Percentiles rank a stretch among this genome's conserved stretches.
These are phyloP conservation scores for Metaphire vulgaris DNA, from an alignment of 1,140 invertebrate species.

Conservation along the genomic window DNA sequence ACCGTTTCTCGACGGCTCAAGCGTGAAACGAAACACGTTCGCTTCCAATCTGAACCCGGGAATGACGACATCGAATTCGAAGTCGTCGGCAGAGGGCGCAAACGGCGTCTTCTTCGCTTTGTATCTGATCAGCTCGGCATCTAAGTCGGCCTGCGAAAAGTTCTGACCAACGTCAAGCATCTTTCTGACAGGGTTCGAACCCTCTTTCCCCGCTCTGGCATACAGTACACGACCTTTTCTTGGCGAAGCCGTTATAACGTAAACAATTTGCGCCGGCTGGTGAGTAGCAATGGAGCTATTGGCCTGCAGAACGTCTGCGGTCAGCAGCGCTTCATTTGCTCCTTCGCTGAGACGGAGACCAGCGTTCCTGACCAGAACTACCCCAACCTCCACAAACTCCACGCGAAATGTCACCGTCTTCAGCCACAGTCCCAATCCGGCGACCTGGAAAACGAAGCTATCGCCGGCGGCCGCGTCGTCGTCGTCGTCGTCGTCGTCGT, in stretches of 20 bases:
- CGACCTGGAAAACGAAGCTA: slow-evolving; percentile 73
- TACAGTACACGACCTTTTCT: too few species aligned
- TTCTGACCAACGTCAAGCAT: slow-evolving; percentile 24
- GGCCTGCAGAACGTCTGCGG: too few species aligned
- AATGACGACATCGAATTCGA: slow-evolving; percentile 54
- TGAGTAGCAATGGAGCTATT: too few species aligned
- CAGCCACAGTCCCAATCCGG: slow-evolving; percentile 59
- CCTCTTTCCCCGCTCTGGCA: too few species aligned
- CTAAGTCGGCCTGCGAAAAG: slow-evolving; percentile 78
- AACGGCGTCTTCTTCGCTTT: slow-evolving; percentile 65
- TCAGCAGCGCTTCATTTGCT: too few species aligned
- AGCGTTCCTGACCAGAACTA: slow-evolving; percentile 52
- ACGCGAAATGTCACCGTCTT: slow-evolving; percentile 72
- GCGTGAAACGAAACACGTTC: slow-evolving; percentile 58
- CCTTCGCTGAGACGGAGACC: slow-evolving; percentile 62
- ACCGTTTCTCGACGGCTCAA: slow-evolving; percentile 47
- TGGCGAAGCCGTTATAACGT: too few species aligned
- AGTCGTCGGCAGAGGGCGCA: slow-evolving; percentile 65
- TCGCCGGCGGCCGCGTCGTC: too few species aligned
- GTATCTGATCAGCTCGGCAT: slow-evolving; percentile 62
- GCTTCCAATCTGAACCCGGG: slow-evolving; percentile 57
- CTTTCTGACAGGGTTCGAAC: too few species aligned
- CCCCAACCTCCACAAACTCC: slow-evolving; percentile 68
- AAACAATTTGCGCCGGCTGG: too few species aligned
- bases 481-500: slow-evolving; percentile 50